Conservation (phyloP, 2,888 invertebrate genomes). For the Amblyteles armatorius region DNA sequence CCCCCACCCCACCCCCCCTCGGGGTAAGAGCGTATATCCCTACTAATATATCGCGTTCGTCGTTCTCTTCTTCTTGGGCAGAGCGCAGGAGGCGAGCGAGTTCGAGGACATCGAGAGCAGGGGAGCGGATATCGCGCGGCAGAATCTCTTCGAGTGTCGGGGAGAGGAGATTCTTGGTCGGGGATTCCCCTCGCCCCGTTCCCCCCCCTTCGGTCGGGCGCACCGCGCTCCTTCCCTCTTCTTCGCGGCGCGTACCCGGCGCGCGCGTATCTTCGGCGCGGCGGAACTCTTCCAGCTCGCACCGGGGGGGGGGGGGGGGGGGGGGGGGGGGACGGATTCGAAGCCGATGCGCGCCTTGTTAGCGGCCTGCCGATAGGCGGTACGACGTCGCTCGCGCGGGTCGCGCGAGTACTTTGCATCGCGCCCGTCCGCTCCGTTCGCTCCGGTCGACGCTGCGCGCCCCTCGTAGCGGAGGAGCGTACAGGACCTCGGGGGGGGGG, state of each 20-base stretch:
- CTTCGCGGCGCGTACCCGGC: slow-evolving; percentile 73
- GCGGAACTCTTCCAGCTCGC: slow-evolving; percentile 41
- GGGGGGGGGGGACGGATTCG: slow-evolving; percentile 42
- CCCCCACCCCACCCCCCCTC: slow-evolving; percentile 39
- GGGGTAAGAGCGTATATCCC: slow-evolving; percentile 59
- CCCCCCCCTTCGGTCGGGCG: slow-evolving; percentile 66
- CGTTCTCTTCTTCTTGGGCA: slow-evolving; percentile 38
- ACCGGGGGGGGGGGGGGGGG: too few relatives aligned
- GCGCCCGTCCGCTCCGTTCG: slow-evolving; percentile 4
- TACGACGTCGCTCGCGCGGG: slow-evolving; percentile 67
- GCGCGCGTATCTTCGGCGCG: slow-evolving; percentile 66
- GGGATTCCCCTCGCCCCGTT: slow-evolving; percentile 25
- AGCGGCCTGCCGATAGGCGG: slow-evolving; percentile 80
- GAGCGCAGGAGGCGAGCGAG: slow-evolving; percentile 62
- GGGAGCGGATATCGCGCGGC: slow-evolving; percentile 78
- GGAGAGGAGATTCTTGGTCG: slow-evolving; percentile 66
- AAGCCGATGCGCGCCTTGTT: slow-evolving; percentile 77
- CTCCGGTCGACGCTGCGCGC: slow-evolving; percentile 2
- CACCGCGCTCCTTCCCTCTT: slow-evolving; percentile 69
- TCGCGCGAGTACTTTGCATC: slow-evolving; percentile 78
- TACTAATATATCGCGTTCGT: slow-evolving; percentile 75
- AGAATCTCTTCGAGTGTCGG: slow-evolving; percentile 81
- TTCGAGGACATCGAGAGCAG: slow-evolving; percentile 63
- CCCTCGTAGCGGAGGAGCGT: background rate
- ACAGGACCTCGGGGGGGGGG: background rate